Evolutionary conservation across 2,113 vertebrate species (phyloP), one percentile per base, ranked within the genome.

Genomic region (Calidris pugnax): DNA sequence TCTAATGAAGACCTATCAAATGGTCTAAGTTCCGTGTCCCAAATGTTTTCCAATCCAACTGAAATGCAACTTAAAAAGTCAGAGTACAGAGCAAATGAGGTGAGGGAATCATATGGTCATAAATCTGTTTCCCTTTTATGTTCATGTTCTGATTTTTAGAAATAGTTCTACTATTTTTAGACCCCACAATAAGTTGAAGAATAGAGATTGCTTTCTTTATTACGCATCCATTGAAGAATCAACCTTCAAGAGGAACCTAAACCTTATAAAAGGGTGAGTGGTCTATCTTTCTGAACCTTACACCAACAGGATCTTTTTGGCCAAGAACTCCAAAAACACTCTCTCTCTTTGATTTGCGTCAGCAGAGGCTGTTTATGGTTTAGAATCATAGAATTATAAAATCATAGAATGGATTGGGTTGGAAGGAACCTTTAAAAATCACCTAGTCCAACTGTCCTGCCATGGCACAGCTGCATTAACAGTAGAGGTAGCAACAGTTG

Each of bases 381-480:
- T 76, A 47, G 16, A 76, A 68, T 37, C 32, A 43, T 32, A 50
- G 43, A 59, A 41, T 35, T 30, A 51, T 0, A 66, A 56, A 90
- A 57, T 4, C 16, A n/a, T 6, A 43, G 37, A 74, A 45, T 8
- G 14, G 4, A 2, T 21, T 55, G 43, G 3, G 8, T 35, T 73
- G 45, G 43, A 80, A 74, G 35, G 15, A 22, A 18, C 15, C 3
- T 77, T 68, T 26, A 62, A 48, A 56, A 8, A 21, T 60, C 13
- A 5, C 15, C 10, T 7, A 20, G 8, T 23, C 26, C 12, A 87
- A 2, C 1, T 6, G 0, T 24, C 12, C 28, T 60, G 7, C 30
- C 10, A 19, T 5, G 3, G 3, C 20, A 69, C 12, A 43, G 12
- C 15, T 43, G 6, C 12, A 10, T 4, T 30, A 26, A 10, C n/a